phyloP scores from a whole-genome alignment of 2,888 invertebrate species.

The Melanostoma mellinum region DNA sequence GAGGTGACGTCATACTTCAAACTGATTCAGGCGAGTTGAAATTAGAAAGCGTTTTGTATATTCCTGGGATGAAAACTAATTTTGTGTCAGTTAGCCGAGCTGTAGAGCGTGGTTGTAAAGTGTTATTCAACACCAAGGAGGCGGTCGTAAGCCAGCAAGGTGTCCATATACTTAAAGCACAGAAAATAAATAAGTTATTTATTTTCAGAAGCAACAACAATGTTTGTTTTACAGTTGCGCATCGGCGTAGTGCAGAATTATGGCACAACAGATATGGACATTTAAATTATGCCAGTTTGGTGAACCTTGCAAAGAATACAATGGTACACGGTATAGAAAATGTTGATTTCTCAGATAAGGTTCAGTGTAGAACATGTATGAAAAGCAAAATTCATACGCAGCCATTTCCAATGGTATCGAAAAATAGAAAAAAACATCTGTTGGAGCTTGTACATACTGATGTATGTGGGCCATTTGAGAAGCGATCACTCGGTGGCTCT shows the following conservation, averaged over 20 bases:
- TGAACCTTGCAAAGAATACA: constrained; percentile 11
- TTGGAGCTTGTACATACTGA: no score
- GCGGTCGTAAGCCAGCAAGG: no score
- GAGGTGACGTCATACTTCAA: background rate
- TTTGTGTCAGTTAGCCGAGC: background rate
- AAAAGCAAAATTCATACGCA: no score
- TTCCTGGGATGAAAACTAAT: background rate
- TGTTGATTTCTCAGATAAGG: background rate
- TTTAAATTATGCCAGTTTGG: constrained; percentile 19
- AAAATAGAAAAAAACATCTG: no score
- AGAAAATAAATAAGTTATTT: no score
- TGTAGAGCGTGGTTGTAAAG: background rate
- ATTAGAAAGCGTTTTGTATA: background rate
- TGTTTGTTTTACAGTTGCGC: background rate
- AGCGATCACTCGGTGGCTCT: no score
- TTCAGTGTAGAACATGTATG: no score
- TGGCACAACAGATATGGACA: constrained; percentile 16
- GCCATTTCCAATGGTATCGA: no score
- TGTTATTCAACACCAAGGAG: no score
- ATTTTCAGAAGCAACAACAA: background rate
- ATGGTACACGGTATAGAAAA: background rate
- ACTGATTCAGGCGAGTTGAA: background rate
- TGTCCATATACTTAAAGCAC: no score
- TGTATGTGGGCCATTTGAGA: no score
- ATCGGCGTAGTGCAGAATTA: background rate